Base-by-base conservation (phyloP, 2,888 invertebrate genomes). In the Machimus atricapillus region DNA sequence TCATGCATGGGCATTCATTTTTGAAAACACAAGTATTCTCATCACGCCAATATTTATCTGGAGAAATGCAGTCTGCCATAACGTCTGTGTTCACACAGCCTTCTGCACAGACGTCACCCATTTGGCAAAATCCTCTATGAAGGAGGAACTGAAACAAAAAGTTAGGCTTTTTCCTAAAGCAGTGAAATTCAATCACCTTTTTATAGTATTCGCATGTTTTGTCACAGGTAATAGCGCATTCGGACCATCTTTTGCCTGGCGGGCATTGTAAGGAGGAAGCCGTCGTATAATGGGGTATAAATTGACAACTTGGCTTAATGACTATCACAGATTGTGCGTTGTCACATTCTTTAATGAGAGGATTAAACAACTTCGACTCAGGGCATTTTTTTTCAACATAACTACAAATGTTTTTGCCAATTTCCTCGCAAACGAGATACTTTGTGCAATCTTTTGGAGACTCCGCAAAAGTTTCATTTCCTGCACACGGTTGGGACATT, bases 1-100 rank as follows among this genome's bases (percentile, higher is more conserved):
- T 94, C 87, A 94, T 93, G 90, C 98, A 98, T 14, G 96, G 95
- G 90, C 98, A 98, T 90, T 97, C 96, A 58, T 94, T 94, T 16
- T 94, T 91, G 0, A 94, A 93, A 1, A 97, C 96, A 90, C 98
- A 98, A 0, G 95, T 95, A 37, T 93, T 91, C 89, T 94, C 93
- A 90, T 97, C 96, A 2, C 96, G 94, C 96, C 97, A 97, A 83
- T 94, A 93, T 89, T 93, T 94, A 1, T 94, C 94, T 1, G 91
- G 89, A 0, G 14, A n/a, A 8, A 93, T 94, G 90, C 97, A 97
- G 7, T 92, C 91, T 5, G 81, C 91, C 76, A 89, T 91, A 87
- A 74, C 91, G 90, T 89, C 93, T 90, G 89, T 93, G 92, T 91
- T 90, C 0, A 92, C 91, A 88, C 92, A 92, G 2, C 92, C 92